phyloP scores from a whole-genome alignment of 2,797 vertebrate genomes.

The Miichthys miiuy region DNA sequence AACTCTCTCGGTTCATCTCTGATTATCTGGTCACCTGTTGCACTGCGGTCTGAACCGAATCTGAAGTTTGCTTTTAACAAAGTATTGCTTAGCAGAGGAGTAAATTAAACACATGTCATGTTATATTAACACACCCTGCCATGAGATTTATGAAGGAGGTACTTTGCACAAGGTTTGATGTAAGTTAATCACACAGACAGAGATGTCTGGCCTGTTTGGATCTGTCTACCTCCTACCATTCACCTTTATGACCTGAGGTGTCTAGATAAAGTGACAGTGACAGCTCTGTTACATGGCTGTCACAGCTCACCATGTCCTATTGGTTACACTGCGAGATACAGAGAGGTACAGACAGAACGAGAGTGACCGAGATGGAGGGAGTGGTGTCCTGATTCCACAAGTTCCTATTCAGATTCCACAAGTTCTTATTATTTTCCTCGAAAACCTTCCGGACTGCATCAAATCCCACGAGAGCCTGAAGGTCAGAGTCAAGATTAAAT shows the following conservation, averaged over 20 bases:
- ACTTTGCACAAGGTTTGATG: neutral
- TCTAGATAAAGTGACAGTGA: conserved; percentile 40
- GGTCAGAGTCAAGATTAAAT: conserved; percentile 23
- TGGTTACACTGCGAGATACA: conserved; percentile 12
- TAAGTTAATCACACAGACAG: conserved; percentile 35
- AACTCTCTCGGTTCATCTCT: neutral
- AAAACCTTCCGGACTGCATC: conserved; percentile 33
- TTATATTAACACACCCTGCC: conserved; percentile 49
- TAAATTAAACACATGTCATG: conserved; percentile 47
- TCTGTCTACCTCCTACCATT: conserved; percentile 20
- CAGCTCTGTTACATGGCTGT: conserved; percentile 31
- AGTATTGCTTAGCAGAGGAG: conserved; percentile 40
- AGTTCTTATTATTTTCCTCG: conserved; percentile 27
- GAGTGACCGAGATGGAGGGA: neutral
- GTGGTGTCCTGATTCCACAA: conserved; percentile 28
- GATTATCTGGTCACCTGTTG: conserved; percentile 12
- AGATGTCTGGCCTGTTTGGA: conserved; percentile 39
- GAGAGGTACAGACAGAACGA: conserved; percentile 19
- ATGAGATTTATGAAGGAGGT: conserved; percentile 39
- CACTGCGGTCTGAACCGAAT: conserved; percentile 13
- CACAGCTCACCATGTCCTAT: neutral
- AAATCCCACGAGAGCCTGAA: conserved; percentile 34
- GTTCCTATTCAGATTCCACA: conserved; percentile 35
- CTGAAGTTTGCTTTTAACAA: conserved; percentile 31
- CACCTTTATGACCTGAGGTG: conserved; percentile 35